Base-by-base conservation (phyloP, 2,888 invertebrate genomes). In the Podotricha telesiphe region DNA sequence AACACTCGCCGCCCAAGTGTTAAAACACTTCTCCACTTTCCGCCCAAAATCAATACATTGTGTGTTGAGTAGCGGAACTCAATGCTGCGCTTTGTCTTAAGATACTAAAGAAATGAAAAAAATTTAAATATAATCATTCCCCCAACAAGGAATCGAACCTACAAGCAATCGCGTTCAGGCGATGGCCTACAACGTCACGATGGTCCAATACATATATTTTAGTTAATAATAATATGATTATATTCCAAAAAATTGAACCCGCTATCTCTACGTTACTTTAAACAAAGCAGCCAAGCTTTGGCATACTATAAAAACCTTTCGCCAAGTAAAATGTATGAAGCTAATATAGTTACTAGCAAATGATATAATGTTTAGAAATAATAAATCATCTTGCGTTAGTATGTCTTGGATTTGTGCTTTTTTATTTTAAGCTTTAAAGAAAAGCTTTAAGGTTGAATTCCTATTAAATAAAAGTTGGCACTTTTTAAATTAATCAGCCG, bases 361-460 rank as follows among this genome's bases (percentile, higher is more conserved):
- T 51, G 37, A 61, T 69, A 53, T 56, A 61, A 65, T 61, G 69
- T 65, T 69, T 65, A 47, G 40, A 59, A 69, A 59, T 53, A 59
- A 69, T 69, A 65, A 69, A 69, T 69, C 69, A 69, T 61, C 65
- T 65, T 56, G 28, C 53, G 59, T 53, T 59, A 40, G 58, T 47
- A 37, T 61, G 28, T 53, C 34, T 48, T 22, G 53, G 19, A 22
- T 2, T 1, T 10, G 22, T 4, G 7, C 8, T 34, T 15, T 22
- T 20, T 11, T 0, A 40, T 40, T 50, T 28, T 65, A 0, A 40
- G 19, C 48, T 34, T 48, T 71, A 71, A 28, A 5, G 0, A 5
- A 0, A 13, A 13, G 28, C 0, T 0, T 47, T 68, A 73, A 59
- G 50, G 77, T 75, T 77, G 72, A 75, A 75, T 74, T 71, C 75